Conservation (phyloP, 37 sponge, comb jelly and placozoan genomes). For the Dysidea cf. avara region DNA sequence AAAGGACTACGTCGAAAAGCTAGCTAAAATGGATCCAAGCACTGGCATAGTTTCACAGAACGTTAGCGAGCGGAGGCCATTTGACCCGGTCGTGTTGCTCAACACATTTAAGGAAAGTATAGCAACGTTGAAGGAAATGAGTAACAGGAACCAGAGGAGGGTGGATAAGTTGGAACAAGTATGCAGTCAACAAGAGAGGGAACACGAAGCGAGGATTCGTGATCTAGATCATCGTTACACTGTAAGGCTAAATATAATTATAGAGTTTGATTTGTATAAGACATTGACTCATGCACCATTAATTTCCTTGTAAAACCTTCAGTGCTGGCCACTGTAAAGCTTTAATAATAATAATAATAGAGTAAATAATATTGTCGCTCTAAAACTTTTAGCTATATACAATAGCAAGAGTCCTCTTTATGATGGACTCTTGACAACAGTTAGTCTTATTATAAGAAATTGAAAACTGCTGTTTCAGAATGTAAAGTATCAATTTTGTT, state of each 20-base stretch:
- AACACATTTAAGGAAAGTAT: constrained; percentile 52
- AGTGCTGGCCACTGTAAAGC: no score
- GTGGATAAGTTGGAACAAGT: constrained; percentile 77
- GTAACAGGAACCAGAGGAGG: constrained; percentile 57
- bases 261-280: neutral
- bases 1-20: constrained; percentile 67
- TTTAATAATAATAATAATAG: no score
- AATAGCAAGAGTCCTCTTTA: no score
- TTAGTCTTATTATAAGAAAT: no score
- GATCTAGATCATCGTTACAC: constrained; percentile 44
- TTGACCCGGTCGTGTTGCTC: constrained; percentile 12
- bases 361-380: no score
- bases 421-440: no score
- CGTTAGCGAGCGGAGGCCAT: constrained; percentile 39
- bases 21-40: constrained; percentile 46
- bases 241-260: constrained; percentile 15
- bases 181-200: constrained; percentile 70
- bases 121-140: constrained; percentile 41
- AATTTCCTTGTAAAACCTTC: no score
- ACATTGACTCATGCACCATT: neutral
- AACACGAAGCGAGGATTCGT: constrained; percentile 41
- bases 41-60: constrained; percentile 62
- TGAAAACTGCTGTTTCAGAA: no score
- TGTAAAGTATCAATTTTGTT: no score
- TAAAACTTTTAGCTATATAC: no score